Evolutionary conservation across 1,140 invertebrate genomes (phyloP).

Genomic region (Condylostylus longicornis): DNA sequence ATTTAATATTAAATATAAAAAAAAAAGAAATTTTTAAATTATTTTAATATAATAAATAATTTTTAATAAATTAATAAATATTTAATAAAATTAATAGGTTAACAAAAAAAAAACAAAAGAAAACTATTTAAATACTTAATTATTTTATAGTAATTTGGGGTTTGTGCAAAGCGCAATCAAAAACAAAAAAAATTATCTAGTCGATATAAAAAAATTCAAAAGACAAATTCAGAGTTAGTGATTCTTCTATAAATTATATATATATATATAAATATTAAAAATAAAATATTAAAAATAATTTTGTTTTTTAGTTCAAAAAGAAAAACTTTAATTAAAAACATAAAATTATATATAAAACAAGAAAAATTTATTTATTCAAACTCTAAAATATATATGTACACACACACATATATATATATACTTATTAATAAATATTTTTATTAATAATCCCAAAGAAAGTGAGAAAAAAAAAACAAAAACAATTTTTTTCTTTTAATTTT

Average conservation of each 20-base stretch:
- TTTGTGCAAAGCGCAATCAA: slow-evolving; percentile 31
- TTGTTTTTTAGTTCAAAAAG: not conserved
- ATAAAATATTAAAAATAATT: not conserved
- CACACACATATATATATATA: too few species aligned
- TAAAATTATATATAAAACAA: slow-evolving; percentile 3
- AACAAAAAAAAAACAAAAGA: slow-evolving; percentile 12
- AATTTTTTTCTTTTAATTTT: too few species aligned
- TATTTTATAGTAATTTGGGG: slow-evolving; percentile 27
- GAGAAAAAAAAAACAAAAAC: too few species aligned
- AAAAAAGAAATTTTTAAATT: slow-evolving; percentile 5
- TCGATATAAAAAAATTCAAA: slow-evolving; percentile 6
- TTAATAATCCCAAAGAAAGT: too few species aligned
- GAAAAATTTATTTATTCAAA: too few species aligned
- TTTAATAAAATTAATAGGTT: slow-evolving; percentile 33
- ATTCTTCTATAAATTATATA: slow-evolving; percentile 8
- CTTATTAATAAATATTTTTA: too few species aligned
- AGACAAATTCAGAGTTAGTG: too few species aligned
- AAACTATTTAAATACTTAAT: slow-evolving; percentile 19
- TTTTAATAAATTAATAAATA: slow-evolving; percentile 2
- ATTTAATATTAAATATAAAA: not conserved
- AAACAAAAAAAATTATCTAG: slow-evolving; percentile 11
- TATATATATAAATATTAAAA: slow-evolving; percentile 2
- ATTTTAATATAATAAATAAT: not conserved
- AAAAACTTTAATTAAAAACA: slow-evolving; percentile 5
- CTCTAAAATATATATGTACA: too few species aligned